These are phyloP conservation scores for Leptonema lineaticorne DNA, from an alignment of 1,140 invertebrate species.

Conservation along the genomic window DNA sequence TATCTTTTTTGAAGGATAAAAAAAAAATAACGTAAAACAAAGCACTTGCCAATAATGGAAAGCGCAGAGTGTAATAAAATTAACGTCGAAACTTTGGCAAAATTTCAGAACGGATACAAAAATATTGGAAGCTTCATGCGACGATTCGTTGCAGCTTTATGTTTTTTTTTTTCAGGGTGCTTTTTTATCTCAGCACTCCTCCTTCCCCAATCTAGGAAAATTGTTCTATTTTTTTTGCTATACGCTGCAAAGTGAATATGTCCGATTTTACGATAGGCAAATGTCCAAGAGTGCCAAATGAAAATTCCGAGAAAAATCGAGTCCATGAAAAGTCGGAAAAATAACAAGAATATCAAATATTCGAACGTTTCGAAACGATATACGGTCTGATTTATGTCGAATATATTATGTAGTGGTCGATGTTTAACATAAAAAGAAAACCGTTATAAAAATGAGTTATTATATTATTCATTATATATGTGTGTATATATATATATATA, in stretches of 20 bases:
- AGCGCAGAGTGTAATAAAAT: background rate
- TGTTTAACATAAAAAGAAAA: no score
- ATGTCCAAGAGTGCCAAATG: conserved; percentile 12
- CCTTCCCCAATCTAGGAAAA: background rate
- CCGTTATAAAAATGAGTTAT: no score
- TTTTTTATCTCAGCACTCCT: background rate
- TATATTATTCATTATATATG: no score
- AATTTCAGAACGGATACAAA: background rate
- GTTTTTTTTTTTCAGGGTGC: no score
- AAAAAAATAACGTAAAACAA: background rate
- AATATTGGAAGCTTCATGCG: background rate
- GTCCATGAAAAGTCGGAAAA: no score
- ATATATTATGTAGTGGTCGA: no score
- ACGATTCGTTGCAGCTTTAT: no score
- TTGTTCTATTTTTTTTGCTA: background rate
- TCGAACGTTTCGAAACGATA: background rate
- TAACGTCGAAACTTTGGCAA: conserved; percentile 1
- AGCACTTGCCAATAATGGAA: background rate
- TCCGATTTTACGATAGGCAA: background rate
- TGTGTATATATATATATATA: no score
- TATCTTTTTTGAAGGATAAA: background rate
- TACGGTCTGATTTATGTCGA: background rate
- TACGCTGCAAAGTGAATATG: no score
- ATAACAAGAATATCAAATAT: no score
- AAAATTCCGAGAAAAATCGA: no score